A percentile compares a stretch with the other conserved stretches of the same genome.
Conservation (phyloP, 2,113 vertebrate species). For the Planiliza haematocheilus region DNA sequence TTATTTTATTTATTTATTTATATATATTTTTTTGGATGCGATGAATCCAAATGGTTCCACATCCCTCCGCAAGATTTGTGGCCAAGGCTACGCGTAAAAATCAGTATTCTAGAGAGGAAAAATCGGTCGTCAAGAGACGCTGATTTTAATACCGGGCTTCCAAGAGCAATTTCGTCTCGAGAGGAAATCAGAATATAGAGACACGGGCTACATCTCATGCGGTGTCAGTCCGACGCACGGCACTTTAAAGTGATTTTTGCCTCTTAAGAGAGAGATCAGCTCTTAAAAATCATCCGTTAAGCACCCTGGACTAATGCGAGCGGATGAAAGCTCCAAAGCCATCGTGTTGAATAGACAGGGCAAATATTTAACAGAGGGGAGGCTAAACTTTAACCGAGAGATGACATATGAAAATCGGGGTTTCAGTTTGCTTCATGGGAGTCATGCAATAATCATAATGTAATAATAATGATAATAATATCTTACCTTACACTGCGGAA, state of each 20-base stretch:
- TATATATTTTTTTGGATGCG: constrained; percentile 33
- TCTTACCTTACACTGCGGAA: constrained; percentile 98
- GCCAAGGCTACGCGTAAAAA: constrained; percentile 46
- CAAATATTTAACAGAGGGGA: constrained; percentile 42
- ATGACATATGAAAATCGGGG: constrained; percentile 55
- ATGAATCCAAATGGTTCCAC: constrained; percentile 64
- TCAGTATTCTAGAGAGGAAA: constrained; percentile 65
- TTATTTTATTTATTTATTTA: background rate
- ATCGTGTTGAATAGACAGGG: constrained; percentile 49
- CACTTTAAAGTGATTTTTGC: constrained; percentile 72
- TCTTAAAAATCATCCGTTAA: constrained; percentile 53
- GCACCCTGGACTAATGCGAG: constrained; percentile 50
- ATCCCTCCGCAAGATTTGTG: constrained; percentile 60
- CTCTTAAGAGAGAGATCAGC: constrained; percentile 59
- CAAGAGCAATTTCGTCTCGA: constrained; percentile 57
- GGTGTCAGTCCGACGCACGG: constrained; percentile 60
- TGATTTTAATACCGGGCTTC: constrained; percentile 58
- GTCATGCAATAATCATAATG: constrained; percentile 19
- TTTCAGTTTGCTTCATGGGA: background rate
- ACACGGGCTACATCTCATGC: constrained; percentile 60
- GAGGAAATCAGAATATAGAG: constrained; percentile 67
- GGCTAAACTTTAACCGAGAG: constrained; percentile 74
- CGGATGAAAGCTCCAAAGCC: constrained; percentile 49
- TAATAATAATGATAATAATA: constrained; percentile 20
- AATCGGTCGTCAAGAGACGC: constrained; percentile 59